phyloP scores from a whole-genome alignment of 2,888 invertebrate species.

The Dexiosoma caninum region DNA sequence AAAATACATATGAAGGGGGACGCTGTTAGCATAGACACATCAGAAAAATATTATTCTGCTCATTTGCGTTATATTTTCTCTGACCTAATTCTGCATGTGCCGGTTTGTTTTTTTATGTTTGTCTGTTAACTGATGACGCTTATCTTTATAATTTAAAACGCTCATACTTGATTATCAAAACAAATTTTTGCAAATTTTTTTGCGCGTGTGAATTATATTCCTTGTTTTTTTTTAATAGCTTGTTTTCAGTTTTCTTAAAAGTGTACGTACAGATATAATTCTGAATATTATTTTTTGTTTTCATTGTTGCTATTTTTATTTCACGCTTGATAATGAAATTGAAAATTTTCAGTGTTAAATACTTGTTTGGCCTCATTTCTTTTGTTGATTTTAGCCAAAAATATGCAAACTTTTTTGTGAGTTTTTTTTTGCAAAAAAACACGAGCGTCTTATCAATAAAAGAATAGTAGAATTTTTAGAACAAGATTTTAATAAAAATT shows the following conservation, averaged over 20 bases:
- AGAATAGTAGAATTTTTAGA: background rate
- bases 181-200: slow-evolving; percentile 27
- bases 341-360: slow-evolving; percentile 62
- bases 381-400: slow-evolving; percentile 53
- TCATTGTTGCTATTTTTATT: slow-evolving; percentile 6
- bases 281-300: background rate
- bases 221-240: background rate
- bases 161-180: background rate
- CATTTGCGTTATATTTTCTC: too few species aligned
- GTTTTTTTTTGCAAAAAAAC: background rate
- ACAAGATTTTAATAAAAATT: too few species aligned
- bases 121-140: slow-evolving; percentile 46
- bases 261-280: slow-evolving; percentile 4
- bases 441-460: slow-evolving; percentile 28
- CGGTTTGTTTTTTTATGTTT: background rate
- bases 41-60: too few species aligned
- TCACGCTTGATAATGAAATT: slow-evolving; percentile 59
- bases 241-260: background rate
- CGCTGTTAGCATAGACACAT: too few species aligned
- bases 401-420: background rate
- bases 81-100: slow-evolving; percentile 9
- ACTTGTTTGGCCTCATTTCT: slow-evolving; percentile 54
- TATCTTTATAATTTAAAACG: background rate
- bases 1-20: too few species aligned
- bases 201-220: slow-evolving; percentile 34